Base-by-base conservation (phyloP, 2,797 vertebrate species). In the Sylvilagus floridanus region DNA sequence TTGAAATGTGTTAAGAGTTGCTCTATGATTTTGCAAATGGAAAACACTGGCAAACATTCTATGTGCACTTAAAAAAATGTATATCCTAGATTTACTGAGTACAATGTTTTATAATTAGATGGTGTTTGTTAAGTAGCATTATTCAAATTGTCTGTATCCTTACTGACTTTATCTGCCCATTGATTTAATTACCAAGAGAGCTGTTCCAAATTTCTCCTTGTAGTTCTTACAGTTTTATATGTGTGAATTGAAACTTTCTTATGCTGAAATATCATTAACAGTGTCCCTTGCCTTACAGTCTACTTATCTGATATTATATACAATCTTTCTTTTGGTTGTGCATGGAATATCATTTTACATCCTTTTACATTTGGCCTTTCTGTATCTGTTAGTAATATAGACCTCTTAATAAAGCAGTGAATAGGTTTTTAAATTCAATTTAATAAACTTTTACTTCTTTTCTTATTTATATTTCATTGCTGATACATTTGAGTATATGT, bases 101-200 rank as follows among this genome's bases (percentile, higher is more conserved):
- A 22, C 4, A 72, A 57, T 68, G 42, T 86, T 83, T 88, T 79
- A 87, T 89, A 93, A 91, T 89, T 89, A 92, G 65, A 78, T 76
- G 16, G 12, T 69, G 17, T 62, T 50, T 88, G 42, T 65, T 83
- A 91, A 87, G 91, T 95, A 66, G 60, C 84, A 89, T 93, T 94
- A 32, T 87, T 93, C 73, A 91, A 81, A 83, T 24, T 89, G 42
- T 88, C 47, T 76, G 54, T 79, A 62, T 47, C 28, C 16, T 75
- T 73, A 28, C 52, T 87, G 75, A 37, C 72, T 90, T 92, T 72
- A 16, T 84, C 83, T 73, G 10, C 32, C 71, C 28, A 16, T 13
- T 91, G 24, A n/a, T 76, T 54, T 76, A 94, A 30, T 91, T 86
- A 90, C 60, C 47, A n/a, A 84, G 32, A 95, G 37, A 85, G 42